Evolutionary conservation across 2,797 vertebrate species (phyloP).

Genomic region (Cuniculus paca): DNA sequence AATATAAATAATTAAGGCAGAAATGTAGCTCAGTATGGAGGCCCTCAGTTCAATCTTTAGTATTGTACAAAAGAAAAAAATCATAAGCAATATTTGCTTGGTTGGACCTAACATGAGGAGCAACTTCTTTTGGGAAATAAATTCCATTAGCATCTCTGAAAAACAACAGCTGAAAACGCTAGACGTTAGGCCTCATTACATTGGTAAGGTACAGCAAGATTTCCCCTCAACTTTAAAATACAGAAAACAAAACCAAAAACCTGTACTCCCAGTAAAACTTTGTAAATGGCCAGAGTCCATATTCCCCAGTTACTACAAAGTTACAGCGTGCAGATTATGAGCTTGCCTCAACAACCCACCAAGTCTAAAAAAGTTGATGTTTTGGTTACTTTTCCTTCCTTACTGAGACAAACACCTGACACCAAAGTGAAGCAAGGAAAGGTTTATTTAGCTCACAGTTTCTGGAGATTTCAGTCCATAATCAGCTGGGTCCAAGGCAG

Average conservation of each 20-base stretch:
- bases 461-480: too few species aligned
- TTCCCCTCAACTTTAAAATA: constrained; percentile 20
- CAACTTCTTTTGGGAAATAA: constrained; percentile 31
- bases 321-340: constrained; percentile 39
- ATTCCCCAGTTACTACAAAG: constrained; percentile 31
- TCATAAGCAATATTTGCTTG: not conserved
- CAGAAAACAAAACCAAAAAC: not conserved
- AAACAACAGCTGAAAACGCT: constrained; percentile 5
- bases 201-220: not conserved
- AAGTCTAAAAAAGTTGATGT: constrained; percentile 68
- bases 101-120: not conserved
- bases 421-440: too few species aligned
- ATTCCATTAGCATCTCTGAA: constrained; percentile 22
- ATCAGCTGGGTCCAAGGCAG: too few species aligned
- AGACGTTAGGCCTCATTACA: not conserved
- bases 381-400: too few species aligned
- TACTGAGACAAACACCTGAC: too few species aligned
- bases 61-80: not conserved
- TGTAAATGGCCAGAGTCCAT: constrained; percentile 6
- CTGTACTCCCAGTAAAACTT: not conserved
- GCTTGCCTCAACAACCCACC: constrained; percentile 50
- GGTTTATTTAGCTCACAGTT: too few species aligned
- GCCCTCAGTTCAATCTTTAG: not conserved
- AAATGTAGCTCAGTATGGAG: not conserved
- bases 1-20: not conserved